Evolutionary conservation across 1,140 invertebrate genomes (phyloP), one percentile per base, ranked within the genome.

Genomic region (Drosophila micromelanica): DNA sequence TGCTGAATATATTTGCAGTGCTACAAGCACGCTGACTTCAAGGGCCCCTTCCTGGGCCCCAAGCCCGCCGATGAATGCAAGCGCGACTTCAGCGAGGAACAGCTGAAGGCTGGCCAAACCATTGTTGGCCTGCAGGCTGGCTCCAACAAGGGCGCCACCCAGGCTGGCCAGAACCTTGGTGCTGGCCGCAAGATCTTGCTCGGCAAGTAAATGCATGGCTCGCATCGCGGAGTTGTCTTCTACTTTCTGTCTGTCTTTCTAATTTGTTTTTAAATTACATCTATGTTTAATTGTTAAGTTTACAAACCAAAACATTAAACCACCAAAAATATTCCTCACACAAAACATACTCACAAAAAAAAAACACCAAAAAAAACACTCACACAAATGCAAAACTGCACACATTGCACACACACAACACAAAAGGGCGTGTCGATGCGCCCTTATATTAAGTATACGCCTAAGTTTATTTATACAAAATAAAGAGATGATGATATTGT

Each of bases 71-170:
- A 99, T 35, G 97, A 98, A 90, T 96, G 97, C 93, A 96, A 96
- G 92, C 95, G 98, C 37, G 95, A 98, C 40, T 99, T 98, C 93
- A 96, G 95, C 1, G 97, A 98, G 15, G 97, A 98, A 82, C 96
- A 98, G 91, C 92, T 99, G 61, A 94, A 96, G 69, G 98, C 98
- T 65, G 98, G 98, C 9, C 95, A 99, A 92, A 95, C 95, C 45
- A 94, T 98, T 48, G 97, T 99, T 85, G 98, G 98, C 81, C 95
- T 99, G 11, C 98, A 99, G 93, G 97, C 97, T 80, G 98, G 98
- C n/a, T 95, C 95, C 80, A 99, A 99, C 94, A 98, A 98, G 92
- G 98, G 98, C 40, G 98, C 98, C 72, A 96, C 96, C 46, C 97
- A 98, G 93, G 95, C 96, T 45, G 98, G 98, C 3, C 95, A 97